A percentile compares a stretch with the other conserved stretches of the same genome.
Evolutionary conservation across 1,140 invertebrate species (phyloP).

Genomic region (Bombyx mori): DNA sequence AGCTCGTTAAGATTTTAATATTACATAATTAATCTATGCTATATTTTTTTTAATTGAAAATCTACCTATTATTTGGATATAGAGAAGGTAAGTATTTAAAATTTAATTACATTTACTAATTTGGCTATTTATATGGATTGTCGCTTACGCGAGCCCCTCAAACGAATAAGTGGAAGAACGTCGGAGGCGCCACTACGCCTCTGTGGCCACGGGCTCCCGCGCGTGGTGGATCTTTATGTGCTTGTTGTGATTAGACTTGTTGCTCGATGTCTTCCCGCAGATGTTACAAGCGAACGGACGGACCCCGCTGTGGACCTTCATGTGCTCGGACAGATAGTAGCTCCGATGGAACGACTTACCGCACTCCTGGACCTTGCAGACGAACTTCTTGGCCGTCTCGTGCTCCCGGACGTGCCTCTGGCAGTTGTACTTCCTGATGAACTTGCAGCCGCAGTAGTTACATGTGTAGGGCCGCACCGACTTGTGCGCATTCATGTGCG

Average conservation of each 20-base stretch:
- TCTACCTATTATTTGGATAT: too few species aligned
- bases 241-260: conserved; percentile 91
- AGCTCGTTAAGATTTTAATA: too few species aligned
- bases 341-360: conserved; percentile 88
- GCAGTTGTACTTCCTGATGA: conserved; percentile 94
- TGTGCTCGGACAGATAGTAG: conserved; percentile 90
- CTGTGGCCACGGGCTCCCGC: conserved; percentile 85
- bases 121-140: too few species aligned
- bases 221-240: conserved; percentile 91
- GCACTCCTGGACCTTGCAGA: conserved; percentile 84
- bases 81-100: too few species aligned
- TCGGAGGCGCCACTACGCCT: conserved; percentile 73
- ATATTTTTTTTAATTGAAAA: too few species aligned
- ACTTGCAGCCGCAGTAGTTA: conserved; percentile 94
- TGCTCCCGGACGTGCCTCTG: conserved; percentile 92
- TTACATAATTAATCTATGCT: too few species aligned
- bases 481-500: conserved; percentile 88
- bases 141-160: too few species aligned
- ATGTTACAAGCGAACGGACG: conserved; percentile 88
- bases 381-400: conserved; percentile 89
- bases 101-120: too few species aligned
- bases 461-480: conserved; percentile 88
- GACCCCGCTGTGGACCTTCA: conserved; percentile 87
- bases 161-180: too few species aligned
- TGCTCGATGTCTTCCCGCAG: conserved; percentile 88